Evolutionary conservation across 1,140 invertebrate species (phyloP), one percentile per base, ranked within the genome.

Genomic region (Zaprionus ornatus): DNA sequence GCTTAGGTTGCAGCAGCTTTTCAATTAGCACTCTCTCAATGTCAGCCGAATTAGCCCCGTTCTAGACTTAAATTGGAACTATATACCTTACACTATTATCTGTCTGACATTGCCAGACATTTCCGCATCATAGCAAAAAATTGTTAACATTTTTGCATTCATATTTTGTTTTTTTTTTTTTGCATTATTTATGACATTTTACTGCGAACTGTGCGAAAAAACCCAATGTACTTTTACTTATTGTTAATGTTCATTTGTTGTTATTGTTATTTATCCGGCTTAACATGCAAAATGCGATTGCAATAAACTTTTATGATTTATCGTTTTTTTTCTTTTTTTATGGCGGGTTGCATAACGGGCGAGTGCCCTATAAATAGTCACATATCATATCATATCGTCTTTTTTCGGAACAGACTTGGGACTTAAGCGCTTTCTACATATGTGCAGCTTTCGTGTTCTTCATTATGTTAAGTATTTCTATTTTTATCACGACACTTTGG

Each of bases 131-230:
- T 45, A 63, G 63, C 40, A 17, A 45, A 74, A 70, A 74, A 61
- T n/a, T 42, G 32, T 21, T 79, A 67, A 71, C 21, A 66, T 45
- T 66, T 59, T 60, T 72, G 13, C 35, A 71, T 72, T 52, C 32
- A 32, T 32, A 32, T 9, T 32, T 32, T 32, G 29, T 32, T 21
- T 55, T 29, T 42, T 69, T 65, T 68, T 68, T 65, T 74, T 65
- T 75, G 71, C 82, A 87, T 87, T 87, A 77, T 82, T 86, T 79
- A 87, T 85, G 82, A 82, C 68, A 86, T 48, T 57, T 72, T 64
- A 27, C 45, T 15, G 48, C 13, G 32, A 25, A 9, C 40, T 45
- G 40, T 45, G 40, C 40, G 40, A 42, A 42, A 42, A 40, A 6
- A 66, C 60, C 65, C 25, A 74, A 63, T 61, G 55, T 48, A n/a